Evolutionary conservation across 2,113 vertebrate species (phyloP), one percentile per base, ranked within the genome.

Genomic region (Genyomyrus donnyi): DNA sequence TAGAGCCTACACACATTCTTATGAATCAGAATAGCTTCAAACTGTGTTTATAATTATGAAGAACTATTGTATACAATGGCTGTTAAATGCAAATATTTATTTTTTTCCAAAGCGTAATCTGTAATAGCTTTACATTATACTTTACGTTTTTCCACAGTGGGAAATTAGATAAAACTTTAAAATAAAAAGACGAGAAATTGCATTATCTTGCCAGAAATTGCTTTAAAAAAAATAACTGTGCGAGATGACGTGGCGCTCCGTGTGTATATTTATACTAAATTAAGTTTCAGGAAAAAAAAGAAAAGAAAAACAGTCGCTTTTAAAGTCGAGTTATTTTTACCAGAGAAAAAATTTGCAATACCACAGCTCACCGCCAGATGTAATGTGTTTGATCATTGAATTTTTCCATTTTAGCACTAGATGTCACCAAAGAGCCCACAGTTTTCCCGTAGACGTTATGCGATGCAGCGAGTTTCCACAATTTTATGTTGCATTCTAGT

Each of bases 161-260:
- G 35, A 35, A 80, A 85, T 85, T 85, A 3, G 21, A 27, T 31
- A 19, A 87, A 50, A 2, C 6, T 85, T 10, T 31, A 87, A 39
- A 53, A 52, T 35, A 19, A 19, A 52, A 15, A 35, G 31, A 52
- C 13, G 24, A 52, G 5, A 53, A 87, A 53, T 87, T 21, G 50
- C 48, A 53, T 17, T 53, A 13, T 21, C 7, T 15, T 50, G 89
- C 48, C 74, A 83, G 39, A 39, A 89, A 52, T 89, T 90, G 90
- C 58, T 48, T 88, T 91, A 89, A 93, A 91, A 91, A 90, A 89
- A 93, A 91, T 91, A 91, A 91, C 52, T 62, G 39, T 89, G 89
- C 90, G 90, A 91, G 93, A 95, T 96, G 95, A 96, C 95, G 95
- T 96, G 96, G 96, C 96, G 91, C 90, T 90, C 93, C 87, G 91